Evolutionary conservation across 2,888 invertebrate species (phyloP).

Genomic region (Cataglyphis altisquamis): DNA sequence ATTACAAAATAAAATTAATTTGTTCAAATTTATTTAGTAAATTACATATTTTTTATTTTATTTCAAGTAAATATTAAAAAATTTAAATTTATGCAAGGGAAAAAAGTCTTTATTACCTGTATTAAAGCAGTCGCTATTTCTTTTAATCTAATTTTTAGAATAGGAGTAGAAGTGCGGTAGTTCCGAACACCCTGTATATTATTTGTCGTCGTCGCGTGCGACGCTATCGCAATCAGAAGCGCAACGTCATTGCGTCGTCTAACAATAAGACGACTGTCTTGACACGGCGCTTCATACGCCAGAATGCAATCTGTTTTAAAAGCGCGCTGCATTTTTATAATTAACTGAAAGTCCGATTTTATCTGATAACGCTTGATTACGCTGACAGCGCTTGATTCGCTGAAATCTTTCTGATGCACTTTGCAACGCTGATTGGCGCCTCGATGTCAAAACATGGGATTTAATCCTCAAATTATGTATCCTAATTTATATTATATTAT

Average conservation of each 20-base stretch:
- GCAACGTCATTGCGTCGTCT: constrained; percentile 30
- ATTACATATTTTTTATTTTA: background rate
- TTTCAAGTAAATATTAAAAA: background rate
- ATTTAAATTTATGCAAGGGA: background rate
- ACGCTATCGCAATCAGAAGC: constrained; percentile 30
- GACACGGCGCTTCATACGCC: constrained; percentile 23
- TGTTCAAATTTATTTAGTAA: background rate
- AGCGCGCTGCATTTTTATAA: constrained; percentile 4
- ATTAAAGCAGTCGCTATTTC: background rate
- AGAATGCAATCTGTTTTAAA: constrained; percentile 25
- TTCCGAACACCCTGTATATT: constrained; percentile 20
- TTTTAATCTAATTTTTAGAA: background rate
- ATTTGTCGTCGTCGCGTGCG: background rate
- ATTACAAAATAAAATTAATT: background rate
- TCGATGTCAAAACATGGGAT: background rate
- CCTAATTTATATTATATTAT: background rate
- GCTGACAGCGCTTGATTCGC: constrained; percentile 9
- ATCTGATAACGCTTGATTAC: constrained; percentile 29
- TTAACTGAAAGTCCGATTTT: constrained; percentile 30
- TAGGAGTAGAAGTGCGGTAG: constrained; percentile 6
- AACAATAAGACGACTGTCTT: constrained; percentile 17
- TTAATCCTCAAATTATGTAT: background rate
- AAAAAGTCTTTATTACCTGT: background rate
- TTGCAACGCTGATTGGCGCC: background rate
- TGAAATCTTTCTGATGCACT: background rate